Conservation (phyloP, 2,888 invertebrate genomes). For the Tenodera sinensis region DNA sequence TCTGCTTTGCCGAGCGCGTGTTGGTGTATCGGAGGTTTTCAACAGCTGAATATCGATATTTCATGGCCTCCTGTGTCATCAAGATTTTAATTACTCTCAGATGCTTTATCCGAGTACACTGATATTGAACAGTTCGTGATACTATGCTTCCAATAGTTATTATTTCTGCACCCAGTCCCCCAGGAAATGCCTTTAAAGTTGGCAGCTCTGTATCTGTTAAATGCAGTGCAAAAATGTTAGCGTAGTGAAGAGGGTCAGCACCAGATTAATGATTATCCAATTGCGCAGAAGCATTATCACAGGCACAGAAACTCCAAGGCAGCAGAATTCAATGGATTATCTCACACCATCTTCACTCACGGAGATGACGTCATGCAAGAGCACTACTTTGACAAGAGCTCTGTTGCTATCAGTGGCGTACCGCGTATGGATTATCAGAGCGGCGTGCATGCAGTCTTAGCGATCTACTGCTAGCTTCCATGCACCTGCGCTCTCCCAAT, state of each 20-base stretch:
- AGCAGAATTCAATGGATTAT: neutral
- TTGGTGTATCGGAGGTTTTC: neutral
- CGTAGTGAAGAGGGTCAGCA: neutral
- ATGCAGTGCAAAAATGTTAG: neutral
- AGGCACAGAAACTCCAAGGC: neutral
- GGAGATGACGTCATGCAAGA: neutral
- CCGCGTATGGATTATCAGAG: too few species aligned
- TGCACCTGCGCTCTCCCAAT: too few species aligned
- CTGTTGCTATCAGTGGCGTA: neutral
- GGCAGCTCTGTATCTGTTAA: neutral
- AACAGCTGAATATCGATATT: neutral
- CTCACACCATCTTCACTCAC: neutral
- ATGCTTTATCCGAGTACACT: neutral
- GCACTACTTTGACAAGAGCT: neutral
- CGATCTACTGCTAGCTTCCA: too few species aligned
- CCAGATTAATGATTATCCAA: neutral
- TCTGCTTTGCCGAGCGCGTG: neutral
- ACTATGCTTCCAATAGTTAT: neutral
- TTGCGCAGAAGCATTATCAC: neutral
- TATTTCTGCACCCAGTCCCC: neutral
- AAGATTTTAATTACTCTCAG: neutral
- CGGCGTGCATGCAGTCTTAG: too few species aligned
- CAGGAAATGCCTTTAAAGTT: neutral
- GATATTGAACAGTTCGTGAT: neutral
- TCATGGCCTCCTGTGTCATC: neutral